Percentiles rank a stretch among this genome's conserved stretches.
These are phyloP conservation scores for Brachirus orientalis DNA, from an alignment of 2,113 vertebrate genomes.

Conservation along the genomic window DNA sequence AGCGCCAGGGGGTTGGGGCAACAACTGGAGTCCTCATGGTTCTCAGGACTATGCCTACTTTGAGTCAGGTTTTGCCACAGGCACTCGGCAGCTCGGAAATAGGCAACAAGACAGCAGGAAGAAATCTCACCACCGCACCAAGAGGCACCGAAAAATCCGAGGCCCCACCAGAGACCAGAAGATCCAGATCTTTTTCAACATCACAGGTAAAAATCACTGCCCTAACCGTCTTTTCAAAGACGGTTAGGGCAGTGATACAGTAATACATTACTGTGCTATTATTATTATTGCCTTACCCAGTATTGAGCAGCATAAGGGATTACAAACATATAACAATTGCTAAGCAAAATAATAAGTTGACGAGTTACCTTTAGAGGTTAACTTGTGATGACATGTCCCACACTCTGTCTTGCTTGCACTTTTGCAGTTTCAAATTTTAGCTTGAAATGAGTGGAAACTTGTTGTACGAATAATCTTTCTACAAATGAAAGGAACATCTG, in stretches of 20 bases:
- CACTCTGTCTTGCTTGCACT: too few species aligned
- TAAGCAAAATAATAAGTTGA: too few species aligned
- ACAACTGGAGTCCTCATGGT: conserved; percentile 81
- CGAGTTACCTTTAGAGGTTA: too few species aligned
- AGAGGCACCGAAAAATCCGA: conserved; percentile 84
- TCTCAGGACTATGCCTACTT: conserved; percentile 93
- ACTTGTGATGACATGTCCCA: too few species aligned
- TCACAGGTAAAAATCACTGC: conserved; percentile 85
- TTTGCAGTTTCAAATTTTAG: too few species aligned
- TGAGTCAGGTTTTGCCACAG: conserved; percentile 85
- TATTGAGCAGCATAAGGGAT: too few species aligned
- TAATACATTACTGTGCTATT: too few species aligned
- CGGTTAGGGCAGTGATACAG: background rate
- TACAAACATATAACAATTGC: too few species aligned
- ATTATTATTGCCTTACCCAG: too few species aligned
- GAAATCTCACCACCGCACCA: conserved; percentile 78
- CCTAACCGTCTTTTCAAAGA: background rate
- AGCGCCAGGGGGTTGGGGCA: conserved; percentile 93
- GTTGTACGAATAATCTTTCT: too few species aligned
- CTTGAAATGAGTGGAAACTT: too few species aligned
- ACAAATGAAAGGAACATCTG: too few species aligned
- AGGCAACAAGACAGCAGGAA: conserved; percentile 53
- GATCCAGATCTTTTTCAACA: conserved; percentile 97
- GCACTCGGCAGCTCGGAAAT: conserved; percentile 66
- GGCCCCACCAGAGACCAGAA: conserved; percentile 89